Conservation (phyloP, 2,797 vertebrate species). For the Molossus molossus region DNA sequence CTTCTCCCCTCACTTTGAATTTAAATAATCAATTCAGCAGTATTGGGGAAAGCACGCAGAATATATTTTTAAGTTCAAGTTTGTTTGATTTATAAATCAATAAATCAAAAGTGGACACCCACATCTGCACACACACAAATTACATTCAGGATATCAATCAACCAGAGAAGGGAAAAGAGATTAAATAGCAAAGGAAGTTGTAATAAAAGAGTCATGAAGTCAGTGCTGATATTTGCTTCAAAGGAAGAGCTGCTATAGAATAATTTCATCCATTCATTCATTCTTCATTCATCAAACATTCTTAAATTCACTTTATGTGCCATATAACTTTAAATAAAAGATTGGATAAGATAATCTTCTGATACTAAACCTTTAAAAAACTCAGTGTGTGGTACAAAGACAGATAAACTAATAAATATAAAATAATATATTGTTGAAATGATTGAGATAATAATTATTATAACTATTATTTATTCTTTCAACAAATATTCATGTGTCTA, state of each 20-base stretch:
- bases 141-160: neutral
- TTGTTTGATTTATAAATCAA: constrained; percentile 3
- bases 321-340: constrained; percentile 27
- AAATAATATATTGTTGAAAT: neutral
- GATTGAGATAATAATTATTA: neutral
- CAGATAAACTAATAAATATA: neutral
- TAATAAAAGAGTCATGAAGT: neutral
- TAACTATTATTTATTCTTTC: constrained; percentile 17
- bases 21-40: neutral
- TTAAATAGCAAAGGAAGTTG: neutral
- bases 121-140: neutral
- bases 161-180: neutral
- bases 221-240: neutral
- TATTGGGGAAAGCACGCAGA: neutral
- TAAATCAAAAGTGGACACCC: neutral
- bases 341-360: neutral
- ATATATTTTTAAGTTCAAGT: neutral
- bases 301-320: neutral
- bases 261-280: neutral
- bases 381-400: neutral
- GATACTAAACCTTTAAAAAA: neutral
- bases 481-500: neutral
- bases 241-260: neutral
- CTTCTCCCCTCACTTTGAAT: neutral
- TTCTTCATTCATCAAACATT: constrained; percentile 35